Evolutionary conservation across 2,888 invertebrate species (phyloP).

Genomic region (Drosophila subsilvestris): DNA sequence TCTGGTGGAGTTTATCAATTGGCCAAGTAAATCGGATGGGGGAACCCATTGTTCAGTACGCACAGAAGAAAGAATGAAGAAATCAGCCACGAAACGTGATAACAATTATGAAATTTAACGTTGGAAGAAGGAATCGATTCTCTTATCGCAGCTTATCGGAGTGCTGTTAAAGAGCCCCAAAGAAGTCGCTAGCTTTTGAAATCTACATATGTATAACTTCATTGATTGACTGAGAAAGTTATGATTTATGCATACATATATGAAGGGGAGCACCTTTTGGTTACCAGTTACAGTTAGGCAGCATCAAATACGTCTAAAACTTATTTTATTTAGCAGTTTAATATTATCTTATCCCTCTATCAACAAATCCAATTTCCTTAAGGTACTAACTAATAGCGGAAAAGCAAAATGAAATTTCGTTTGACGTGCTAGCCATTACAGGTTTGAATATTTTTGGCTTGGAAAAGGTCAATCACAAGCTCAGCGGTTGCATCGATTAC

Average conservation of each 20-base stretch:
- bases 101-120: constrained; percentile 15
- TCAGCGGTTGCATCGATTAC: constrained; percentile 17
- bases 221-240: too few relatives aligned
- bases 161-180: not conserved
- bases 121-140: not conserved
- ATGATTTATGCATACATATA: not conserved
- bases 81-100: constrained; percentile 32
- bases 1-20: constrained; percentile 95
- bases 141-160: not conserved
- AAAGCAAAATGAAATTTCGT: constrained; percentile 22
- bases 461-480: constrained; percentile 38
- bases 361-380: constrained; percentile 38
- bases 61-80: constrained; percentile 7
- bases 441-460: constrained; percentile 38
- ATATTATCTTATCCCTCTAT: constrained; percentile 37
- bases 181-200: not conserved
- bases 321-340: constrained; percentile 36
- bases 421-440: constrained; percentile 24
- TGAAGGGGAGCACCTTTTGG: not conserved
- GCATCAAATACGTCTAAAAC: constrained; percentile 29
- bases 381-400: constrained; percentile 25
- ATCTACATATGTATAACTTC: not conserved
- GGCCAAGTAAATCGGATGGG: constrained; percentile 86
- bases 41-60: not conserved
- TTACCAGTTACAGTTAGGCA: not conserved